Base-by-base conservation (phyloP, 2,797 vertebrate genomes). In the Molossus molossus region DNA sequence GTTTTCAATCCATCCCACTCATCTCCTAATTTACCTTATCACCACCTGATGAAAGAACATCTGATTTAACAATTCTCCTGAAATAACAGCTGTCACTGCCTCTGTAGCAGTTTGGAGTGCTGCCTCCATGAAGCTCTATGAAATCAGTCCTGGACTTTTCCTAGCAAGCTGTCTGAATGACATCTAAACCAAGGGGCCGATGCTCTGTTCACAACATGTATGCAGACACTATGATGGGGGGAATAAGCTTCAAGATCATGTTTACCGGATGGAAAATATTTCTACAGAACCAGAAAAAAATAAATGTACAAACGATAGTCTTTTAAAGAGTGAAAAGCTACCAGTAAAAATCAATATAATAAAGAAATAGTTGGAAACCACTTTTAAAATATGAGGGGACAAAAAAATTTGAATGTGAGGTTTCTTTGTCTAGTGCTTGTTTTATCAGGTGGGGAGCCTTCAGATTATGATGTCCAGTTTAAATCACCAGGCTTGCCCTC, bases 341-440 rank as follows among this genome's bases (percentile, higher is more conserved):
- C 2, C 25, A 33, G 5, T 81, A 81, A 90, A 95, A 81, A 84
- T 57, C 23, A 91, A 88, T 27, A 80, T 45, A 79, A 96, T 60
- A 53, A 92, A 92, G 2, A 91, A 91, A 40, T 25, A 70, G 11
- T 11, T 81, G 17, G 3, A 91, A 82, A 75, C 25, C 4, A 87
- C 21, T 3, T 72, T 94, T 84, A 37, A 40, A 58, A 81, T 73
- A n/a, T 40, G 5, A 57, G 20, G 80, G 33, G 33, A 3, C 67
- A 58, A 73, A 90, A 15, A 10, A 94, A 77, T 27, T 65, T 69
- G 45, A 92, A 70, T 29, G 2, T 82, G 20, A 67, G 11, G 6
- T 80, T 1, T 11, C 72, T 96, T 55, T 84, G 5, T 65, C 57
- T 65, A 1, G 50, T 89, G 6, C 17, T 80, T 62, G 13, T 92